Percentiles rank a stretch among this genome's conserved stretches.
Conservation (phyloP, 2,888 invertebrate genomes). For the Augochlorella aurata region DNA sequence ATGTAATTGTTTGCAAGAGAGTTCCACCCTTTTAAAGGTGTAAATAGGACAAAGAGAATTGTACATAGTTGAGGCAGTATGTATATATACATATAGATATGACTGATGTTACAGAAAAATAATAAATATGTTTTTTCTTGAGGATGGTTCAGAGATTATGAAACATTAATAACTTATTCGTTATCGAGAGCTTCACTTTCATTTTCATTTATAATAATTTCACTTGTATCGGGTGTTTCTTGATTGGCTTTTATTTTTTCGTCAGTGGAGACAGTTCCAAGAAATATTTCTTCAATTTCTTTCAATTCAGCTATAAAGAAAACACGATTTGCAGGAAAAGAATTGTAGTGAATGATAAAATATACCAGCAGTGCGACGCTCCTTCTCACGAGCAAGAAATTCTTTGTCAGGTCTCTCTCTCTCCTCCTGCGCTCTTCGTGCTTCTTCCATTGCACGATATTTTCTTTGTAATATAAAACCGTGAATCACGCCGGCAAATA, state of each 20-base stretch:
- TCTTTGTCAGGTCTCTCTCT: constrained; percentile 14
- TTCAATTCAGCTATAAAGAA: constrained; percentile 24
- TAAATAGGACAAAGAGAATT: constrained; percentile 64
- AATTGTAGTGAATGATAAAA: neutral
- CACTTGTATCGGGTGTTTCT: neutral
- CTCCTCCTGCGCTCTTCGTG: constrained; percentile 22
- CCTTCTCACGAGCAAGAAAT: constrained; percentile 24
- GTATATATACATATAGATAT: constrained; percentile 28
- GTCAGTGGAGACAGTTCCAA: constrained; percentile 9
- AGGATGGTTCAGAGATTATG: neutral
- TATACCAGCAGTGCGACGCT: constrained; percentile 26
- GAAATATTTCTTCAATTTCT: constrained; percentile 31
- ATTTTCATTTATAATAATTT: neutral
- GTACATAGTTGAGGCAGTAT: constrained; percentile 52
- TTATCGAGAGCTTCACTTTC: neutral
- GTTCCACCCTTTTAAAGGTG: constrained; percentile 83
- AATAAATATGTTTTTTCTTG: constrained; percentile 49
- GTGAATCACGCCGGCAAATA: constrained; percentile 36
- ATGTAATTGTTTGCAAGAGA: constrained; percentile 92
- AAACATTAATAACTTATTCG: neutral
- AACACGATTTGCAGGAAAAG: neutral
- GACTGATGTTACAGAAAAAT: constrained; percentile 39
- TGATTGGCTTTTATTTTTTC: neutral
- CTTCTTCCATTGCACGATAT: constrained; percentile 14
- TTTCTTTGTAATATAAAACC: constrained; percentile 29